Base-by-base conservation (phyloP, 2,113 vertebrate genomes). In the Polyodon spathula region DNA sequence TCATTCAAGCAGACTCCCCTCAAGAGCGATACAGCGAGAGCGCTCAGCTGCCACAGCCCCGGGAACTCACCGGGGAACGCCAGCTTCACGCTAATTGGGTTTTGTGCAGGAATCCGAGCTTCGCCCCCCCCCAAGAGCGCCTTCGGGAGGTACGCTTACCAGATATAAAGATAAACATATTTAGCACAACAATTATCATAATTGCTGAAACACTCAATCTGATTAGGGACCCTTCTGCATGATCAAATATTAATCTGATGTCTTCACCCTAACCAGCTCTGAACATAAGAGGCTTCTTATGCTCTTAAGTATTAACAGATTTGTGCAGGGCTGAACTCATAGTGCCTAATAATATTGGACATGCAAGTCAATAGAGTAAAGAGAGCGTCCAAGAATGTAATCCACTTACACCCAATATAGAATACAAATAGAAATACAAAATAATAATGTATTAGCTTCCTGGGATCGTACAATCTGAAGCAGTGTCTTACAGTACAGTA, bases 241-340 rank as follows among this genome's bases (percentile, higher is more conserved):
- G 88, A 95, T 95, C 92, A 93, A 94, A 97, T 96, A 97, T 95
- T 93, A 95, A 95, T 93, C 90, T 90, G 84, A 79, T 86, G 86
- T 91, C 90, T 93, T 90, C 81, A 66, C 84, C 87, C 81, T 87
- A 92, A 92, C 90, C 89, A 88, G 87, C 86, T 84, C 86, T 78
- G 72, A 83, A 75, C 86, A 78, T 91, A 90, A 93, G 92, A 89
- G 82, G 90, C 91, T 94, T 89, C 92, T 90, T 89, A 90, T 75
- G 84, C 81, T 90, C 90, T 94, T 92, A 88, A 89, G 92, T 90
- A 95, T 92, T 92, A 97, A 87, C 89, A 89, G 92, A 92, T 93
- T 94, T 92, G 84, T 74, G 70, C 80, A 81, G 82, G n/a, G 88
- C 87, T 90, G 84, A 92, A 92, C 83, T 85, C 84, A 90, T 84